Evolutionary conservation across 2,797 vertebrate genomes (phyloP).

Genomic region (Manis crassicaudata): DNA sequence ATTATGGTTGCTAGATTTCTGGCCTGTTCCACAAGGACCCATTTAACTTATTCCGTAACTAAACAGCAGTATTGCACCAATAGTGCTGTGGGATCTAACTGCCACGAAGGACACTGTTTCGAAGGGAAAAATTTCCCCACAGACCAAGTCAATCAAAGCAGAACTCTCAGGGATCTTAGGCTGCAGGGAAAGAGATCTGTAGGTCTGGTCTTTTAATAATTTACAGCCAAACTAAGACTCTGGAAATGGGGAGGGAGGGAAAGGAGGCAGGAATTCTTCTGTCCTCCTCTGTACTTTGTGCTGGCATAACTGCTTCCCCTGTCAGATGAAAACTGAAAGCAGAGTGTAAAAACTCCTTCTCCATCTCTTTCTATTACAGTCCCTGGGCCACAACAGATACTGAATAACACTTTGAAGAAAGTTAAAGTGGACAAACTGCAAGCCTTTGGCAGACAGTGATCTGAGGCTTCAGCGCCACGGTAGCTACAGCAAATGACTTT

Average conservation of each 20-base stretch:
- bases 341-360: background rate
- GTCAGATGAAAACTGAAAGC: background rate
- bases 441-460: background rate
- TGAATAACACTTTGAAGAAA: constrained; percentile 6
- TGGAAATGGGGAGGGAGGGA: background rate
- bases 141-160: background rate
- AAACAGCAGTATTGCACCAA: background rate
- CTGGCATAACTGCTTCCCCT: background rate
- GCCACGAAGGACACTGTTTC: background rate
- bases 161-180: background rate
- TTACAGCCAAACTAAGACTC: background rate
- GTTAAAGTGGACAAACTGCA: background rate
- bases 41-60: background rate
- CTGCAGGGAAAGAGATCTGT: background rate
- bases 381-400: background rate
- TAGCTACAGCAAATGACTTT: background rate
- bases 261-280: background rate
- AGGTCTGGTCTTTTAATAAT: background rate
- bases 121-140: background rate
- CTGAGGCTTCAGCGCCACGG: background rate
- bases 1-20: background rate
- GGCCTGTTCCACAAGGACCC: background rate
- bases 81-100: background rate
- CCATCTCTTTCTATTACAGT: background rate
- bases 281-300: background rate